These are phyloP conservation scores for Ericerus pela DNA, from an alignment of 1,140 invertebrate genomes.

Conservation along the genomic window DNA sequence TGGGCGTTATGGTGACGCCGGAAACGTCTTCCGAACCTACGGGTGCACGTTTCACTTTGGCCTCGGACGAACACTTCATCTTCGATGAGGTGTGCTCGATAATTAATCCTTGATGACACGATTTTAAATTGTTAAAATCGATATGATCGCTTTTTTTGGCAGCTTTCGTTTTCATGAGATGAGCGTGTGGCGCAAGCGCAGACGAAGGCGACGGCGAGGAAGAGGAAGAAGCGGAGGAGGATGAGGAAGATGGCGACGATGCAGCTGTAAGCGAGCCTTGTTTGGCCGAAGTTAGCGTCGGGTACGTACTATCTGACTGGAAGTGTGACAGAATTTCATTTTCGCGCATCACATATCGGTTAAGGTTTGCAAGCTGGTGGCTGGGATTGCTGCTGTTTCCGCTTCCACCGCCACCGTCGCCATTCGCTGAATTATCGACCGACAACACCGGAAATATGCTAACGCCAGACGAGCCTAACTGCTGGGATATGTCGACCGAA, in stretches of 20 bases:
- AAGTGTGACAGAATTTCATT: not conserved
- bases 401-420: not conserved
- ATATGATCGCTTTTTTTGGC: not conserved
- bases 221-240: not conserved
- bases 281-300: not conserved
- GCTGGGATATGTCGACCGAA: not conserved
- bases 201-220: not conserved
- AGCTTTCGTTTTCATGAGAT: not conserved
- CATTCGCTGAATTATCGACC: not conserved
- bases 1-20: not conserved
- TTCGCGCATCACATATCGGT: not conserved
- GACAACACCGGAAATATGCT: not conserved
- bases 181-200: not conserved
- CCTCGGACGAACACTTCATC: not conserved
- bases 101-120: too few species aligned
- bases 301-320: not conserved
- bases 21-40: not conserved
- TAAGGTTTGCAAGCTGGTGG: not conserved
- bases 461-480: not conserved
- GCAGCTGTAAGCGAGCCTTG: not conserved
- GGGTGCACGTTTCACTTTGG: not conserved
- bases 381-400: not conserved
- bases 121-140: not conserved
- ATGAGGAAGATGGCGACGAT: not conserved
- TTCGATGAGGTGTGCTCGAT: not conserved